Percentiles rank a stretch among this genome's conserved stretches.
These are phyloP conservation scores for Cheumatopsyche charites DNA, from an alignment of 1,140 invertebrate genomes.

Conservation along the genomic window DNA sequence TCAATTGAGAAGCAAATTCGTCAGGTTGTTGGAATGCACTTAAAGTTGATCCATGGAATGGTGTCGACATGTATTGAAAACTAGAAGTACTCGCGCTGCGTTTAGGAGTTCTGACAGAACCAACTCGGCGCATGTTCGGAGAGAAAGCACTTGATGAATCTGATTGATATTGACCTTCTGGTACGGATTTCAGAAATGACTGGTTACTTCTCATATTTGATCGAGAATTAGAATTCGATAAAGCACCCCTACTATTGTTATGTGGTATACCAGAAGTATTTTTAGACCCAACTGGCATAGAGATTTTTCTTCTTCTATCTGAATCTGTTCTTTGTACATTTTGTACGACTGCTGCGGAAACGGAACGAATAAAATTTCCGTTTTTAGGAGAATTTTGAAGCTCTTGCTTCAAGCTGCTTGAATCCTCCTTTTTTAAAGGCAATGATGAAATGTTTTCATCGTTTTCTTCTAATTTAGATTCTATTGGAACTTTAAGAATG, in stretches of 20 bases:
- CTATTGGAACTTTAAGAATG: conserved; percentile 48
- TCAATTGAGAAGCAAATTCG: conserved; percentile 77
- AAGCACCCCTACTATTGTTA: conserved; percentile 50
- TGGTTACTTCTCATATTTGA: conserved; percentile 41
- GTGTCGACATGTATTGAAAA: conserved; percentile 81
- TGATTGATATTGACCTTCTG: conserved; percentile 43
- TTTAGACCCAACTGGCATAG: conserved; percentile 49
- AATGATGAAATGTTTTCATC: background rate
- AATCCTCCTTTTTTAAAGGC: background rate
- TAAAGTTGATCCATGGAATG: conserved; percentile 81
- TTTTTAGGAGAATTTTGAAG: conserved; percentile 23
- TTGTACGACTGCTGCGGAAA: conserved; percentile 60
- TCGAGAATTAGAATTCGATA: conserved; percentile 39
- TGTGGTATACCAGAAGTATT: background rate
- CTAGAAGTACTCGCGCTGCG: conserved; percentile 78
- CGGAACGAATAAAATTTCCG: conserved; percentile 60
- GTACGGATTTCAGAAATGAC: conserved; percentile 51
- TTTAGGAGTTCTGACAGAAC: conserved; percentile 60
- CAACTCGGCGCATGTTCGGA: conserved; percentile 52
- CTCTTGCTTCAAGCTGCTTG: conserved; percentile 29
- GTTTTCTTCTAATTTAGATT: conserved; percentile 45
- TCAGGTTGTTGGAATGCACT: conserved; percentile 76
- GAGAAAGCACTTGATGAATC: conserved; percentile 34
- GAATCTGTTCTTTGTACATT: conserved; percentile 45
- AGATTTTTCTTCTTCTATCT: conserved; percentile 56